Base-by-base conservation (phyloP, 1,140 invertebrate genomes). In the Pectinophora gossypiella region DNA sequence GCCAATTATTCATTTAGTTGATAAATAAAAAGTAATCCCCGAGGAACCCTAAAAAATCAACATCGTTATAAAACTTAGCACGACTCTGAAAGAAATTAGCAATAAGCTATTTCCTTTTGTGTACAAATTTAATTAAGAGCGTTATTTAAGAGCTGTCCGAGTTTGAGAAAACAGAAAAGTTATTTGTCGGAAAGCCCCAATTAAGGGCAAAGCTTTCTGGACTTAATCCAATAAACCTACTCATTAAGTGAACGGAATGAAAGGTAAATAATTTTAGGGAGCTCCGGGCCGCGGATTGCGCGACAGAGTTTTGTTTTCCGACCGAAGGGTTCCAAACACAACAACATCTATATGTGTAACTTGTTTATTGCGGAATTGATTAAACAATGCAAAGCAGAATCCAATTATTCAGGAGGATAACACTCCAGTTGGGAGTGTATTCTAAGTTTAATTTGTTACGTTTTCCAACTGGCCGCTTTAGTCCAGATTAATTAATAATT, bases 141-240 rank as follows among this genome's bases (percentile, higher is more conserved):
- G 76, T 83, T 79, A 81, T 81, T 82, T 76, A 76, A 76, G 76
- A 75, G 72, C 76, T 80, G 71, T 80, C 72, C 70, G 75, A 82
- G 76, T 82, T 85, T 82, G 74, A 82, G 77, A 77, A 80, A 82
- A 85, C 76, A 82, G 73, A 81, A 82, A 84, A 84, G 76, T 81
- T 84, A 86, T 86, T 84, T 82, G 77, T 76, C 64, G 76, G 78
- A 79, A 79, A 84, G 78, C 82, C 73, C 80, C 78, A 86, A 84
- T 84, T 86, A 86, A 84, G 83, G 83, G 75, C 75, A 74, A 86
- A 83, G 80, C 83, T 81, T 83, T 84, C 75, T 86, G 78, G 73
- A 82, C 80, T 79, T 86, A 84, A 86, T 86, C 80, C 83, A 84
- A 86, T 86, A 86, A 86, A 86, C 76, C 80, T 86, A 84, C 83